phyloP scores from a whole-genome alignment of 2,888 invertebrate genomes.

The Noctua janthina region DNA sequence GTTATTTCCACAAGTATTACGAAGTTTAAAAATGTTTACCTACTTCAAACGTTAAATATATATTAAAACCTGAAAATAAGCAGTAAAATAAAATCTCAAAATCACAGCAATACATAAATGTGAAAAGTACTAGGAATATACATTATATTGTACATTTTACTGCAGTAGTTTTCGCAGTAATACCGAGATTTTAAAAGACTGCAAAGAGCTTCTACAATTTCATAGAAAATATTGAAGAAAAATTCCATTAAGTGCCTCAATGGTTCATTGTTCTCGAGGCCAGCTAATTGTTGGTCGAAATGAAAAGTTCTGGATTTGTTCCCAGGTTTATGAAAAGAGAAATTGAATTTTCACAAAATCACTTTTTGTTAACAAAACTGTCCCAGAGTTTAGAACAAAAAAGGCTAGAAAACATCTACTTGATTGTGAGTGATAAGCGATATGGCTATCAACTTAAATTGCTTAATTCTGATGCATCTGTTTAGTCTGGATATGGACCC shows the following conservation, averaged over 20 bases:
- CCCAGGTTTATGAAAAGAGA: background rate
- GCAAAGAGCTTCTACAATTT: slow-evolving; percentile 20
- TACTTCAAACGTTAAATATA: background rate
- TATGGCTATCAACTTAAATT: background rate
- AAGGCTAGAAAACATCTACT: background rate
- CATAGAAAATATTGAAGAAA: slow-evolving; percentile 25
- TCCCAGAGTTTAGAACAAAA: background rate
- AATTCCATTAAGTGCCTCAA: slow-evolving; percentile 2
- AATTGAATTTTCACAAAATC: background rate
- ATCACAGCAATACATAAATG: slow-evolving; percentile 16
- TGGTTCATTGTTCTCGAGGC: background rate
- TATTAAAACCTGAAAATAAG: background rate
- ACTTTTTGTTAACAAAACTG: background rate
- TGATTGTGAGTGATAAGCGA: background rate
- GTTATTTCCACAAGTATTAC: background rate
- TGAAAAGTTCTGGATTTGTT: background rate
- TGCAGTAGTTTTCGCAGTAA: slow-evolving; percentile 18
- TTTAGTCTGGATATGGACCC: too few species aligned
- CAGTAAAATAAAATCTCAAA: slow-evolving; percentile 8
- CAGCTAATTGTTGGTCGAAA: slow-evolving; percentile 13
- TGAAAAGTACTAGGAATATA: slow-evolving; percentile 8
- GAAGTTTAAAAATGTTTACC: background rate
- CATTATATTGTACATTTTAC: slow-evolving; percentile 22
- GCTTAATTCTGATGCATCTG: too few species aligned
- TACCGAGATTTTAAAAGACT: slow-evolving; percentile 16